Base-by-base conservation (phyloP, 2,888 invertebrate genomes). In the Tineola bisselliella region DNA sequence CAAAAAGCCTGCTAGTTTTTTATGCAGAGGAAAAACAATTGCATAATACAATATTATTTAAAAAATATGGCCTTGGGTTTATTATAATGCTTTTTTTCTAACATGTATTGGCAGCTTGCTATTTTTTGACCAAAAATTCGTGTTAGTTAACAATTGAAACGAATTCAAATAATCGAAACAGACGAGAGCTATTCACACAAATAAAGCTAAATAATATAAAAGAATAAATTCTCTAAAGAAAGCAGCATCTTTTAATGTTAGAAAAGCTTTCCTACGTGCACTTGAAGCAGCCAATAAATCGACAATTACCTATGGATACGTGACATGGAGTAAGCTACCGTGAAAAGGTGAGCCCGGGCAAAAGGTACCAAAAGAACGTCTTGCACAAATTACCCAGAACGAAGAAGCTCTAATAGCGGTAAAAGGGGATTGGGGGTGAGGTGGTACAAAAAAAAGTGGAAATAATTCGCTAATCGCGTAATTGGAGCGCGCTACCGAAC, bases 391-490 rank as follows among this genome's bases (percentile, higher is more conserved):
- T 60, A 60, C 60, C 25, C 60, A 31, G 58, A 58, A 17, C 54
- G 54, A 54, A 58, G 44, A 17, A 59, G 59, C 44, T 44, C 18
- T 44, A 59, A 44, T 43, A 44, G 19, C 18, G 19, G 44, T n/a
- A 17, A 18, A 59, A 18, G 43, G 43, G 59, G 59, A 25, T 6
- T 2, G 19, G 38, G 59, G 59, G 44, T 13, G 4, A 43, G 59
- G 19, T 67, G 67, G 65, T 68, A 66, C 67, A 69, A 74, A 81
- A 84, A 76, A 87, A 84, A 83, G 84, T 86, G 84, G 84, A 86
- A 86, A 86, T 86, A 87, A 87, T 87, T 86, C 81, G 77, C 84
- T 87, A 87, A 87, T 87, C 81, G 71, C 81, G 84, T 84, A 87
- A 83, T 84, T 84, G 84, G 78, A 77, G 73, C 80, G 75, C 79